A percentile compares a stretch with the other conserved stretches of the same genome.
Conservation (phyloP, 2,113 vertebrate genomes). For the Eira barbara region DNA sequence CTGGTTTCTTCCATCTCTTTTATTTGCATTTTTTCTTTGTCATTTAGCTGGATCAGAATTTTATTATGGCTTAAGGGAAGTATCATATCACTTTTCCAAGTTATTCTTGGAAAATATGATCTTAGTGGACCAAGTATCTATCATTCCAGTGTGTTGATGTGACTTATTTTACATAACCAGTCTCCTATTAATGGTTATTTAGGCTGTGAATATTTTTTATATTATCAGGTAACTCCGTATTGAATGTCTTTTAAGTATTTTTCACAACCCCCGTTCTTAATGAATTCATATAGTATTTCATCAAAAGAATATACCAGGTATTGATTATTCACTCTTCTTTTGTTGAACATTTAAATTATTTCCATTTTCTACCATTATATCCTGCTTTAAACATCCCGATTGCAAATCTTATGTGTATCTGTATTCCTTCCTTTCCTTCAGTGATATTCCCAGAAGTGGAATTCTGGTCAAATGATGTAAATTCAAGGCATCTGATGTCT, state of each 20-base stretch:
- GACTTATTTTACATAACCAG: background rate
- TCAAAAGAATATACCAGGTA: background rate
- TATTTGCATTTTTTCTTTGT: background rate
- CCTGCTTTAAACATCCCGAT: background rate
- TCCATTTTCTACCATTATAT: background rate
- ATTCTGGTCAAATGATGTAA: background rate
- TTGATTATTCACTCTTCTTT: background rate
- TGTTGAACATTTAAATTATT: background rate
- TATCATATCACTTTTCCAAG: background rate
- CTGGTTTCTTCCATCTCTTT: background rate
- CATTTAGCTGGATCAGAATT: slow-evolving; percentile 1
- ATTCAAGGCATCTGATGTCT: background rate
- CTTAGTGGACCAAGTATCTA: background rate
- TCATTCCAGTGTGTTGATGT: background rate
- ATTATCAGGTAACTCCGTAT: background rate
- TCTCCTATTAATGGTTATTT: background rate
- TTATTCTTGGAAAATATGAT: slow-evolving; percentile 8
- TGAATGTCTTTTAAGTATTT: slow-evolving; percentile 35
- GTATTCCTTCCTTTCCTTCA: background rate
- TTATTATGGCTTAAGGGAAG: background rate
- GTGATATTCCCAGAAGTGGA: background rate
- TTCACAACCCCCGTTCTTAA: background rate
- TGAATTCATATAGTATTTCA: background rate
- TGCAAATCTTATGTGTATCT: background rate
- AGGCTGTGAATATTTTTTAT: slow-evolving; percentile 29